Evolutionary conservation across 2,797 vertebrate species (phyloP), one percentile per base, ranked within the genome.

Genomic region (Enteromius mattozi): DNA sequence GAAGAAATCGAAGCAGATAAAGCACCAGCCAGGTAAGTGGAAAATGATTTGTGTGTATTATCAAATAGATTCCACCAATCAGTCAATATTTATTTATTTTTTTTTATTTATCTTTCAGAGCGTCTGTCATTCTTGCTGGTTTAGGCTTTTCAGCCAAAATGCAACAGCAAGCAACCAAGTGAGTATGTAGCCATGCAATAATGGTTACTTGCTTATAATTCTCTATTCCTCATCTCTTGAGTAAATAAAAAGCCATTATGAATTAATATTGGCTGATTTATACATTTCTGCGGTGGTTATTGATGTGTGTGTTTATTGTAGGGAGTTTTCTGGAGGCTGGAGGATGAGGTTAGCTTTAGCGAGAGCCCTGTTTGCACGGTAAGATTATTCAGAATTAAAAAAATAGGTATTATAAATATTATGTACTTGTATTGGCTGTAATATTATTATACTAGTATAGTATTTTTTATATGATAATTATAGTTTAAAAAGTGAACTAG

Each of bases 311-410:
- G 76, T 88, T 49, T 80, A 89, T 66, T 51, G 77, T 89, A 99
- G 98, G 95, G 98, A 99, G 92, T 99, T 99, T 86, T 99, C 98
- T 0, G 98, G 98, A 89, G 98, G 98, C 24, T 99, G 98, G 98
- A 97, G 98, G 88, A 99, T 99, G 98, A 96, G 98, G 88, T 88
- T 99, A 92, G 98, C 98, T 2, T 92, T 99, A 88, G 98, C 98
- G 79, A 95, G 97, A 91, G 98, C 98, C 49, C 94, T 99, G 12
- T 99, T 99, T 90, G 97, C 96, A 85, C 95, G 96, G 98, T 99
- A 89, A 94, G 96, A 86, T 82, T 13, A 9, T 49, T 49, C 0
- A 3, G 37, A 10, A 16, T 24, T 40, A 0, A 10, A 45, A 6
- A n/a, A 40, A 10, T 49, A 9, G 1, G 37, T 8, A 72, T 19